A percentile compares a stretch with the other conserved stretches of the same genome.
These are phyloP conservation scores for Diarsia rubi DNA, from an alignment of 2,888 invertebrate genomes.

Conservation along the genomic window DNA sequence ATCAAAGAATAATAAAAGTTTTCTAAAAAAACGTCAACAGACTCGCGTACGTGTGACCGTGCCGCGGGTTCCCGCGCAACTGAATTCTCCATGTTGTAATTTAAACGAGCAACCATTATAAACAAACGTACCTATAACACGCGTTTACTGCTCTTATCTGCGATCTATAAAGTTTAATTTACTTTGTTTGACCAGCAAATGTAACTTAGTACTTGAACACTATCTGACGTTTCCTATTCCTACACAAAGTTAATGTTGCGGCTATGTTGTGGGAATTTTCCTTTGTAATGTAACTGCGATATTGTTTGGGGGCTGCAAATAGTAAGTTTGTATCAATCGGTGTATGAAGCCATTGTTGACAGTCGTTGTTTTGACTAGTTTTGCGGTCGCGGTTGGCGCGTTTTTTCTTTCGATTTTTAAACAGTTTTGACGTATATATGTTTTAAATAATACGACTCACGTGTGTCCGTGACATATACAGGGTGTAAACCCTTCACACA, in stretches of 20 bases:
- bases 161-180: conserved; percentile 38
- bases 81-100: conserved; percentile 62
- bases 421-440: background rate
- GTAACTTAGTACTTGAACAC: conserved; percentile 28
- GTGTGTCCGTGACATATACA: too few species aligned
- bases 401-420: conserved; percentile 18
- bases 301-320: conserved; percentile 43
- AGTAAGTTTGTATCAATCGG: conserved; percentile 58
- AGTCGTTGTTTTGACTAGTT: conserved; percentile 50
- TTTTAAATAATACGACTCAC: background rate
- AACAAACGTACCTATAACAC: conserved; percentile 8
- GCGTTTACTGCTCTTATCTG: conserved; percentile 22
- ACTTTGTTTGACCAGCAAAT: conserved; percentile 15
- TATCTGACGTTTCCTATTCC: conserved; percentile 66
- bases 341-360: conserved; percentile 62
- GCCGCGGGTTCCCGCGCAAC: conserved; percentile 83
- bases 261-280: conserved; percentile 13
- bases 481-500: too few species aligned
- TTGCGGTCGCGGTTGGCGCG: conserved; percentile 2
- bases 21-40: background rate
- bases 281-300: conserved; percentile 49
- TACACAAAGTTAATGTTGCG: conserved; percentile 64
- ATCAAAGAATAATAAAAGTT: conserved; percentile 12
- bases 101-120: conserved; percentile 37
- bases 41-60: conserved; percentile 58